Evolutionary conservation across 2,797 vertebrate genomes (phyloP).

Genomic region (Tauraco hartlaubi): DNA sequence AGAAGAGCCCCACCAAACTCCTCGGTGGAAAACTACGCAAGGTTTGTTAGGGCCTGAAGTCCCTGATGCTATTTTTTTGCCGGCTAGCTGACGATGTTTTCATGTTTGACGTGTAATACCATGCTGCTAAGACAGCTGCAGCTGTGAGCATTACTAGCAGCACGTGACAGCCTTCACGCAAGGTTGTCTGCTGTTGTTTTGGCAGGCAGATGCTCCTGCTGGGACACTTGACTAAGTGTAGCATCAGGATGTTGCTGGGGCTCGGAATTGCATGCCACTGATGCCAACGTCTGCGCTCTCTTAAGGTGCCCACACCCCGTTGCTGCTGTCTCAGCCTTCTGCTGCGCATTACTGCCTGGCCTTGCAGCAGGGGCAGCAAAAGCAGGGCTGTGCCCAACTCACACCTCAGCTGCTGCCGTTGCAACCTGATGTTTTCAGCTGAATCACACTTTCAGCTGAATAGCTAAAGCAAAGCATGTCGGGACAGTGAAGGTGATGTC

Average conservation of each 20-base stretch:
- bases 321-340: neutral
- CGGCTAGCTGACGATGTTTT: neutral
- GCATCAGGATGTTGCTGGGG: neutral
- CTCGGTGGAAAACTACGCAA: neutral
- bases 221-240: neutral
- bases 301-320: neutral
- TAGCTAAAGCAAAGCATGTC: neutral
- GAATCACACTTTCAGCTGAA: neutral
- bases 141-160: neutral
- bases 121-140: neutral
- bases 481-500: neutral
- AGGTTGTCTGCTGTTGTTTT: neutral
- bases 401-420: neutral
- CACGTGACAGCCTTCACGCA: neutral
- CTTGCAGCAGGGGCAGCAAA: neutral
- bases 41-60: rapidly evolving
- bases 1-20: neutral
- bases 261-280: neutral
- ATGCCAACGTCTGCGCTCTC: rapidly evolving
- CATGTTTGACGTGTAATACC: neutral
- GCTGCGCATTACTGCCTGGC: neutral
- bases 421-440: neutral
- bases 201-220: neutral
- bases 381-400: neutral
- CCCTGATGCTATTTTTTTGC: neutral